phyloP scores from a whole-genome alignment of 2,888 invertebrate species.

The Pemphredon lugubris region DNA sequence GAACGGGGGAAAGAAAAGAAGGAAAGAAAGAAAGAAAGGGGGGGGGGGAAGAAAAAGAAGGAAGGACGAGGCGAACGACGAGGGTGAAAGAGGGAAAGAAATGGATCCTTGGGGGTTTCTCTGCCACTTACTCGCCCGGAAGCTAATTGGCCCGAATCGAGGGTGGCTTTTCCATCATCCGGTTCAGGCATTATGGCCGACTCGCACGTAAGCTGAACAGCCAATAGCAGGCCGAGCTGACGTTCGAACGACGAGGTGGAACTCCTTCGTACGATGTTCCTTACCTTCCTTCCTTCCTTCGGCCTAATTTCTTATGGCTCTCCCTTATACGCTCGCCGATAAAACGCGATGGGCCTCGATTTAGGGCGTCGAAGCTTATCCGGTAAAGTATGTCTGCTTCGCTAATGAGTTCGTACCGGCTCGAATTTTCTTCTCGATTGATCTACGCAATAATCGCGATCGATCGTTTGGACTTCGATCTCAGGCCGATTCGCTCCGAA shows the following conservation, averaged over 20 bases:
- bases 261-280: constrained; percentile 51
- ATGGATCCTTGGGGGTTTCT: constrained; percentile 63
- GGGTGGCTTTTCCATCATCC: constrained; percentile 70
- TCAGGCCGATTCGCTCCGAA: too few relatives aligned
- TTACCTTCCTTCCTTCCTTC: constrained; percentile 43
- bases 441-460: too few relatives aligned
- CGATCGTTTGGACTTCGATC: too few relatives aligned
- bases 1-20: too few relatives aligned
- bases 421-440: too few relatives aligned
- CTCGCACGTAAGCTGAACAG: constrained; percentile 60
- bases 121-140: constrained; percentile 67
- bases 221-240: constrained; percentile 57
- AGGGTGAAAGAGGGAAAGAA: constrained; percentile 46
- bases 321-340: constrained; percentile 18
- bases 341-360: constrained; percentile 27
- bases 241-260: constrained; percentile 41
- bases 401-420: too few relatives aligned
- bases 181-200: constrained; percentile 67
- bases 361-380: constrained; percentile 22
- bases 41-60: constrained; percentile 12
- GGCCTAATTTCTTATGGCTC: constrained; percentile 31
- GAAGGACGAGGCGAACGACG: too few relatives aligned
- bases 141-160: constrained; percentile 68
- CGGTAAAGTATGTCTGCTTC: neutral
- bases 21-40: constrained; percentile 6